phyloP scores from a whole-genome alignment of 1,140 invertebrate genomes.

The Lamellibrachia luymesi region DNA sequence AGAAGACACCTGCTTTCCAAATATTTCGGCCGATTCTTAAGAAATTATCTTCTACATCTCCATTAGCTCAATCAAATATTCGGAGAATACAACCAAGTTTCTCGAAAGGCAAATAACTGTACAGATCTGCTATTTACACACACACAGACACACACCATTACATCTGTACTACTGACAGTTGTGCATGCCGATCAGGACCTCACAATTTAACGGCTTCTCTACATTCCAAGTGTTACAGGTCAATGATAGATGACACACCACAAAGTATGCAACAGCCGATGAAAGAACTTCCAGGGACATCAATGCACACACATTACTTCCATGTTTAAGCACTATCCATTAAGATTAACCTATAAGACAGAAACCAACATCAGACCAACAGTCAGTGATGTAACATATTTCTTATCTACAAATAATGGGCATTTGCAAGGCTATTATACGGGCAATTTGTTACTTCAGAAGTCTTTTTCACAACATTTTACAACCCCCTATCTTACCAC shows the following conservation, averaged over 20 bases:
- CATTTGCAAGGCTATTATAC: no score
- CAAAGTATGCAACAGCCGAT: neutral
- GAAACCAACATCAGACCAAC: neutral
- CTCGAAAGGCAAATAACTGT: no score
- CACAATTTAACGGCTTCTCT: neutral
- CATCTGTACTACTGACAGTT: neutral
- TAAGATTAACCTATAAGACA: neutral
- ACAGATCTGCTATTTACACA: no score
- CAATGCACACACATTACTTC: neutral
- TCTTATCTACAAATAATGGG: no score
- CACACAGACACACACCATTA: neutral
- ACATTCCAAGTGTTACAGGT: neutral
- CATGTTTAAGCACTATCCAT: no score
- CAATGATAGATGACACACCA: neutral
- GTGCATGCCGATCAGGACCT: neutral
- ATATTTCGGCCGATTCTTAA: no score
- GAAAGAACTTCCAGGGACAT: neutral
- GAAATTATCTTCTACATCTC: no score
- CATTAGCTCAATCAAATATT: no score
- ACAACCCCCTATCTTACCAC: neutral
- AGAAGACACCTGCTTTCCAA: no score
- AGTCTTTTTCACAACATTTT: neutral
- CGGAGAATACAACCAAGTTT: no score
- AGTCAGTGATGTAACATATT: no score
- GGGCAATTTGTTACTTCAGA: neutral